Conservation (phyloP, 2,113 vertebrate genomes). For the Ceyx melanurus region DNA sequence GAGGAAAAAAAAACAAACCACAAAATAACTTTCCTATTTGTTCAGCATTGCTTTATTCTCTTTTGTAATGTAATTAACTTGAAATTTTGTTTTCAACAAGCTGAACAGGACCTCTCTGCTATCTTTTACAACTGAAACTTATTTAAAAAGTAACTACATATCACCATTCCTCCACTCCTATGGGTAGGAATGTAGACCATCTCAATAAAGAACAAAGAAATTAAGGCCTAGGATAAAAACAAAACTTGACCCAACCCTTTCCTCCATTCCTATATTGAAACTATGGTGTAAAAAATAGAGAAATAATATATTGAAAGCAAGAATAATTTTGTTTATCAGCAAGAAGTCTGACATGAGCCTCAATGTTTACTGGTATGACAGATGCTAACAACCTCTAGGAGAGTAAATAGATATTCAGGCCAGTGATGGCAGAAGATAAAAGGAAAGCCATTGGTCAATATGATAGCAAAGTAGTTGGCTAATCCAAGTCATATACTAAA, state of each 20-base stretch:
- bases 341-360: not conserved
- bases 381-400: not conserved
- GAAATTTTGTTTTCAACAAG: not conserved
- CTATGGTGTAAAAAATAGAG: not conserved
- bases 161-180: not conserved
- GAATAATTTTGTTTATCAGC: not conserved
- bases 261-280: not conserved
- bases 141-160: not conserved
- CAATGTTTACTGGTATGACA: not conserved
- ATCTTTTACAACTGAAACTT: not conserved
- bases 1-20: not conserved
- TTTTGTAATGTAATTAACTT: not conserved
- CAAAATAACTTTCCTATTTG: rapidly evolving
- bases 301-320: not conserved
- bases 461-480: not conserved
- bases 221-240: not conserved
- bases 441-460: not conserved
- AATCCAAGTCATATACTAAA: not conserved
- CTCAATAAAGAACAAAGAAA: not conserved
- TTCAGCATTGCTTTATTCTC: not conserved
- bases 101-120: not conserved
- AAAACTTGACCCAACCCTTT: not conserved
- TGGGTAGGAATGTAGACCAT: not conserved
- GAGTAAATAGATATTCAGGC: not conserved
- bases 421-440: not conserved